These are phyloP conservation scores for Drosophila bifasciata DNA, from an alignment of 1,140 invertebrate species.

Conservation along the genomic window DNA sequence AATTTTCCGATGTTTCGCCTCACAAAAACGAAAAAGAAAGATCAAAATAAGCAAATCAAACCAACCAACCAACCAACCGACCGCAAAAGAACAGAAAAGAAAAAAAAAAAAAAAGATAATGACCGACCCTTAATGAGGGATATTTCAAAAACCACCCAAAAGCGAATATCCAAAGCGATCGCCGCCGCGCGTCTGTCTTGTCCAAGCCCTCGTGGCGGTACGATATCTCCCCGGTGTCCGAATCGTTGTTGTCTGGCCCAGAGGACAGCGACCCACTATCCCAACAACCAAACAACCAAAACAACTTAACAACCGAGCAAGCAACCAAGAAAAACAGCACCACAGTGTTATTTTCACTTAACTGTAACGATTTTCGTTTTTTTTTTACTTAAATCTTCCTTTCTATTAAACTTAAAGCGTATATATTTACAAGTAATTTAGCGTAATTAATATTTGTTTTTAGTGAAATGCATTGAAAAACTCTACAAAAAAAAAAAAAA, in stretches of 20 bases:
- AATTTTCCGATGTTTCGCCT: constrained; percentile 84
- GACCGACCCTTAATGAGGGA: constrained; percentile 29
- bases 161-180: constrained; percentile 61
- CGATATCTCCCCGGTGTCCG: constrained; percentile 39
- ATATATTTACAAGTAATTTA: constrained; percentile 80
- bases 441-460: constrained; percentile 80
- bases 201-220: constrained; percentile 32
- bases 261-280: constrained; percentile 16
- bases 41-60: constrained; percentile 59
- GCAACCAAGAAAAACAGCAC: constrained; percentile 44
- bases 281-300: constrained; percentile 33
- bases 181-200: constrained; percentile 51
- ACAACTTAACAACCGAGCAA: constrained; percentile 44
- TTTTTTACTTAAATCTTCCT: constrained; percentile 62
- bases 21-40: constrained; percentile 77
- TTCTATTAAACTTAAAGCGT: constrained; percentile 77
- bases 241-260: constrained; percentile 38
- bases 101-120: constrained; percentile 20
- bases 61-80: constrained; percentile 17
- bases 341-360: constrained; percentile 60
- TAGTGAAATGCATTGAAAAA: constrained; percentile 72
- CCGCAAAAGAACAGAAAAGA: constrained; percentile 27
- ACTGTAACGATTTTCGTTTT: constrained; percentile 68
- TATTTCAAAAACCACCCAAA: constrained; percentile 53
- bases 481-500: constrained; percentile 60